Percentiles rank a stretch among this genome's conserved stretches.
Conservation (phyloP, 2,888 invertebrate genomes). For the Cinara cedri region DNA sequence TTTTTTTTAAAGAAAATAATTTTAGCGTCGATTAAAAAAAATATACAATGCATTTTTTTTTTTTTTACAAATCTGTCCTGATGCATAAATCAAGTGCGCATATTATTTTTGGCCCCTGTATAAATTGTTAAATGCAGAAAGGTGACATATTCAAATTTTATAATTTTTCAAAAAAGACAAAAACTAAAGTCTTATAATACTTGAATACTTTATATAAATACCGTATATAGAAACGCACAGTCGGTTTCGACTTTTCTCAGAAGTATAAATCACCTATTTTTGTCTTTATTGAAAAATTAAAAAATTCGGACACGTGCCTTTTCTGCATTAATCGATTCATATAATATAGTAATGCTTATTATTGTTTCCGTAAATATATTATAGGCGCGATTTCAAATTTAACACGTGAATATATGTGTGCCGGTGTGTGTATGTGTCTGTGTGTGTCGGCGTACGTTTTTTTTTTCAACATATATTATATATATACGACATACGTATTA, state of each 20-base stretch:
- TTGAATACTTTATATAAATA: too few species aligned
- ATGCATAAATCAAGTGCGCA: constrained; percentile 15
- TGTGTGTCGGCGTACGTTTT: not conserved
- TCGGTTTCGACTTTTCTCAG: too few species aligned
- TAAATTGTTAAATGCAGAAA: too few species aligned
- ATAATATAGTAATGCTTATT: constrained; percentile 46
- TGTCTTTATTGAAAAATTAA: too few species aligned
- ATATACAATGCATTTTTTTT: not conserved
- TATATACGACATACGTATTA: not conserved
- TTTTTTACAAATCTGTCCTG: constrained; percentile 12
- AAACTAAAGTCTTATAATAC: too few species aligned
- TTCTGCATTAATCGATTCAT: too few species aligned
- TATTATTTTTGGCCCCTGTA: constrained; percentile 40
- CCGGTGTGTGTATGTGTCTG: not conserved
- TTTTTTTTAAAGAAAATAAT: not conserved
- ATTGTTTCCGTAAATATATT: not conserved
- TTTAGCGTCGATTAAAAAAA: constrained; percentile 14
- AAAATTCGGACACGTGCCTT: too few species aligned
- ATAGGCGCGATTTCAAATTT: not conserved
- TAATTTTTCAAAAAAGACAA: too few species aligned
- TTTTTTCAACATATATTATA: not conserved
- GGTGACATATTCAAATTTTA: too few species aligned
- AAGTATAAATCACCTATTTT: too few species aligned
- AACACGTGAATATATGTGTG: not conserved
- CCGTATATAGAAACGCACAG: too few species aligned